Evolutionary conservation across 2,113 vertebrate genomes (phyloP).

Genomic region (Pogonocichla stellata): DNA sequence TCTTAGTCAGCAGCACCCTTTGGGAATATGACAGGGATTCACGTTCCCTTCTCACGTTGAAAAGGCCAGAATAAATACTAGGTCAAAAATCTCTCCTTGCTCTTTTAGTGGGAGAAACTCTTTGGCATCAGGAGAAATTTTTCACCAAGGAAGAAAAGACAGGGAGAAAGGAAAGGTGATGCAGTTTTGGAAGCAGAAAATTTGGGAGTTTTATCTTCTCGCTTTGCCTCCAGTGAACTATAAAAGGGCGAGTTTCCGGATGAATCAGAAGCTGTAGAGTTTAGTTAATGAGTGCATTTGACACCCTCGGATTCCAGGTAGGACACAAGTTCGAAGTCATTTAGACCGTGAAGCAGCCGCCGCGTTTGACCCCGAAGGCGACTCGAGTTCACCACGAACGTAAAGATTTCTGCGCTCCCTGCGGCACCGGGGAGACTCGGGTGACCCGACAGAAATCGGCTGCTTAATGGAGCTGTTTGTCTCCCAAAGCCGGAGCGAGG

Average conservation of each 20-base stretch:
- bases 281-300: not conserved
- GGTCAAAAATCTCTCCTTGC: not conserved
- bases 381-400: not conserved
- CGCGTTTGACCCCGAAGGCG: not conserved
- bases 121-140: not conserved
- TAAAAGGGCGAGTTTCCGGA: not conserved
- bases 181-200: not conserved
- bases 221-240: not conserved
- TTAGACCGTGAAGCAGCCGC: not conserved
- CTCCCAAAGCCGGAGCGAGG: not conserved
- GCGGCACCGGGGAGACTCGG: not conserved
- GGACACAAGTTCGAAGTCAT: not conserved
- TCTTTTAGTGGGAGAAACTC: not conserved
- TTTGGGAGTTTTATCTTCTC: not conserved
- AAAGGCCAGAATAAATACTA: slow-evolving; percentile 1
- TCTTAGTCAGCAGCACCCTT: not conserved
- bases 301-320: not conserved
- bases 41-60: not conserved
- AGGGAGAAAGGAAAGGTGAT: not conserved
- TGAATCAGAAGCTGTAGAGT: not conserved
- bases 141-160: not conserved
- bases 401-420: not conserved
- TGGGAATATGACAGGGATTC: not conserved
- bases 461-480: slow-evolving; percentile 18
- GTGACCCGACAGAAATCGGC: not conserved